Evolutionary conservation across 2,888 invertebrate species (phyloP), one percentile per base, ranked within the genome.

Genomic region (Oxycera nigricornis): DNA sequence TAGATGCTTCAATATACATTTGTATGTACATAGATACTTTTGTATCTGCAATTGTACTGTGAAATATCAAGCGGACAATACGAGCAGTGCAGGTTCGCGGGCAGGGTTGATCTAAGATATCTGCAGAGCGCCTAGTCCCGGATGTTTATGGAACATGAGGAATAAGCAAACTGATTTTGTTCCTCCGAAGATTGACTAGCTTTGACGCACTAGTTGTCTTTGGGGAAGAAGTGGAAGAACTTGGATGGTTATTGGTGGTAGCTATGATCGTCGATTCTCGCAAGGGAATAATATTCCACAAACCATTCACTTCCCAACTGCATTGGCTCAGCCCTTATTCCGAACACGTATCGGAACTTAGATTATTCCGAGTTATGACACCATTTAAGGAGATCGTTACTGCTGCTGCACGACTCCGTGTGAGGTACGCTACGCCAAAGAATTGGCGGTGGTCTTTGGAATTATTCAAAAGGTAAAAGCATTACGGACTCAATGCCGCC

Each of bases 381-480:
- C 75, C 75, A 73, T 75, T 75, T 75, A 75, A 73, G 75, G 75
- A 75, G 73, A 68, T 75, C 75, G 68, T 65, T 35, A 61, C 52
- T 59, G 75, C 59, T 52, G 73, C 73, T 73, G 68, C 52, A 20
- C 52, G 20, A 52, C 75, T 67, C 67, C 35, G 75, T 75, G 75
- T 75, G 75, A 67, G 75, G 75, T 75, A 73, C 52, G 35, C 46
- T 57, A 59, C 62, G 55, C 55, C 68, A 70, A 31, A 35, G 35
- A 20, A 65, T 41, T 30, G 65, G 20, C 65, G 70, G 75, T 73
- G 75, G 75, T 75, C 75, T 75, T 73, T 61, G 67, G 75, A 75
- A 75, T 68, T 68, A 68, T 70, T 70, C 55, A 70, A 70, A 70
- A 70, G 70, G 70, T 52, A 70, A 55, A 41, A 17, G 50, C 52